Percentiles rank a stretch among this genome's conserved stretches.
phyloP scores from a whole-genome alignment of 2,113 vertebrate species.

The Urocitellus parryii region DNA sequence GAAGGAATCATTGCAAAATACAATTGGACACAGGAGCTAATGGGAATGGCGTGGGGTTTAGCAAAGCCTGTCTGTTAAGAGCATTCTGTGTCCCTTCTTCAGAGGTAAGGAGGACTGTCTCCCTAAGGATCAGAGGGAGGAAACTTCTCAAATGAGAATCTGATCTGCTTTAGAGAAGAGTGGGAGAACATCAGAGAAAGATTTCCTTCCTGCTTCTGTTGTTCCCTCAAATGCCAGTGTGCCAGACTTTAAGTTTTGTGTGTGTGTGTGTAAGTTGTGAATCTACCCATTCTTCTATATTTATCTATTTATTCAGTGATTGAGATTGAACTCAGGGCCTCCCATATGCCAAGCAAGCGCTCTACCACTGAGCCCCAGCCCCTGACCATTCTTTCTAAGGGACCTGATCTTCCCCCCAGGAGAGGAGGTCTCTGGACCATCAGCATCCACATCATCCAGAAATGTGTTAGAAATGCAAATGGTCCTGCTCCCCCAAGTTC shows the following conservation, averaged over 20 bases:
- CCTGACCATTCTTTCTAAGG: constrained; percentile 2
- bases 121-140: neutral
- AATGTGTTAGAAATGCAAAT: neutral
- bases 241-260: neutral
- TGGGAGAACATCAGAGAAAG: neutral
- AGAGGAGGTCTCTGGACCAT: neutral
- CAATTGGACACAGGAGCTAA: too few relatives aligned
- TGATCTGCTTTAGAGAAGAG: neutral
- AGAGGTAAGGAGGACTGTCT: neutral
- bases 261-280: neutral
- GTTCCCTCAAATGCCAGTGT: neutral
- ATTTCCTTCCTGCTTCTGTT: neutral
- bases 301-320: neutral
- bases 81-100: neutral
- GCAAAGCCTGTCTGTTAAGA: neutral
- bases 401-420: neutral
- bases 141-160: neutral
- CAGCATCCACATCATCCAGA: neutral
- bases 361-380: neutral
- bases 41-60: too few relatives aligned
- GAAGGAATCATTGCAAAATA: too few relatives aligned
- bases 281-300: neutral
- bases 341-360: neutral
- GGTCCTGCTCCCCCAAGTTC: neutral
- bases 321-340: neutral